These are phyloP conservation scores for Trematomus bernacchii DNA, from an alignment of 2,797 vertebrate species.

Conservation along the genomic window DNA sequence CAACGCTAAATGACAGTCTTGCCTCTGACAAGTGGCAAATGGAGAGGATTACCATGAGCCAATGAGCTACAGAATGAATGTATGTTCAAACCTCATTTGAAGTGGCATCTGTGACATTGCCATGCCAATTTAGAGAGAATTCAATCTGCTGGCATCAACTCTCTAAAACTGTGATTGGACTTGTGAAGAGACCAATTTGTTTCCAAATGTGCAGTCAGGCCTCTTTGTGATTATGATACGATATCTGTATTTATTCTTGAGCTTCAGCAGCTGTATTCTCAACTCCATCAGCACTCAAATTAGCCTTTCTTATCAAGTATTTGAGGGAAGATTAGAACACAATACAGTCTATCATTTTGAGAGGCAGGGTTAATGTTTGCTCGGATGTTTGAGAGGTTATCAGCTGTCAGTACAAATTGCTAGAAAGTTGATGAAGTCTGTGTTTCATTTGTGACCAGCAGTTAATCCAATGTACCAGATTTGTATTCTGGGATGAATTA, in stretches of 20 bases:
- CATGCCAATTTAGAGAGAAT: constrained; percentile 83
- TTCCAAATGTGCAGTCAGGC: constrained; percentile 75
- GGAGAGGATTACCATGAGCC: constrained; percentile 83
- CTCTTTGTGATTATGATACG: constrained; percentile 78
- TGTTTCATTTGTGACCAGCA: constrained; percentile 72
- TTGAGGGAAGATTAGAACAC: constrained; percentile 82
- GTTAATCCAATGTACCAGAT: constrained; percentile 74
- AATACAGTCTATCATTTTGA: constrained; percentile 78
- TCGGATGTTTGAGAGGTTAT: constrained; percentile 77
- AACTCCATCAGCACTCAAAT: constrained; percentile 81
- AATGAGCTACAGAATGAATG: constrained; percentile 82
- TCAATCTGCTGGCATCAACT: constrained; percentile 80
- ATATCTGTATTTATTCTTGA: constrained; percentile 81
- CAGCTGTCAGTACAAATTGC: constrained; percentile 77
- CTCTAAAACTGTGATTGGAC: constrained; percentile 76
- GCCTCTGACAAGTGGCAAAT: constrained; percentile 81
- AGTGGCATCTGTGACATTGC: constrained; percentile 84
- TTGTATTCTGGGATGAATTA: constrained; percentile 71
- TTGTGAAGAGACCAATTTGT: constrained; percentile 82
- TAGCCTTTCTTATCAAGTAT: constrained; percentile 82
- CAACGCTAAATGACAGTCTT: constrained; percentile 71
- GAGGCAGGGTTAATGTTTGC: constrained; percentile 78
- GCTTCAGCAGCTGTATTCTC: constrained; percentile 74
- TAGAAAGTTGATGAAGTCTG: constrained; percentile 78
- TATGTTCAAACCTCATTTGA: constrained; percentile 85